A percentile compares a stretch with the other conserved stretches of the same genome.
These are phyloP conservation scores for Protomyctophum bolini DNA, from an alignment of 2,113 vertebrate genomes.

Conservation along the genomic window DNA sequence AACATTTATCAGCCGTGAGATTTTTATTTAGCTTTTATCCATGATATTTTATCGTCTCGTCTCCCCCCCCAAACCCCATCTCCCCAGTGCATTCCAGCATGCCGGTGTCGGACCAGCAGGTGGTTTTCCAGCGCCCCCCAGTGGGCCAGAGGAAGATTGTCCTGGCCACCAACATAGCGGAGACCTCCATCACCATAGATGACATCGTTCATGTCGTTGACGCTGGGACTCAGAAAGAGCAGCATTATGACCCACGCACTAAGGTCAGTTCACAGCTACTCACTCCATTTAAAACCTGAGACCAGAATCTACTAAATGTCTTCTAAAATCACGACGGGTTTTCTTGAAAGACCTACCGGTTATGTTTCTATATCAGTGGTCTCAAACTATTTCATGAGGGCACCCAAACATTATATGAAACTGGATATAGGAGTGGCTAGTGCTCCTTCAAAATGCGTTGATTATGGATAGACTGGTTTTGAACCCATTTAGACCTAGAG, in stretches of 20 bases:
- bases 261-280: constrained; percentile 77
- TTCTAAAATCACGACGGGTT: too few species aligned
- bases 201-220: constrained; percentile 97
- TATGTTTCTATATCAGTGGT: too few species aligned
- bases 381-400: too few species aligned
- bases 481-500: too few species aligned
- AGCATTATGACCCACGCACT: constrained; percentile 90
- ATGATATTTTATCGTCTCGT: background rate
- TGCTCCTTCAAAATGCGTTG: too few species aligned
- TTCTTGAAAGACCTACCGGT: too few species aligned
- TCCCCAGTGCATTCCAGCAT: constrained; percentile 93
- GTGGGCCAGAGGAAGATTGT: constrained; percentile 88
- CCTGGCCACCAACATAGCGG: constrained; percentile 93
- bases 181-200: constrained; percentile 96
- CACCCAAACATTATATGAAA: too few species aligned
- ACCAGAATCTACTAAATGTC: background rate
- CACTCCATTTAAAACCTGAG: background rate
- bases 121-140: constrained; percentile 88
- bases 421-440: too few species aligned
- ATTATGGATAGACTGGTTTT: background rate
- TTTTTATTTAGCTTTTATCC: background rate
- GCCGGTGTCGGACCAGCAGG: constrained; percentile 93
- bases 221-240: constrained; percentile 91
- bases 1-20: too few species aligned
- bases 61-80: too few species aligned